Evolutionary conservation across 2,888 invertebrate genomes (phyloP).

Genomic region (Caenorhabditis sulstoni): DNA sequence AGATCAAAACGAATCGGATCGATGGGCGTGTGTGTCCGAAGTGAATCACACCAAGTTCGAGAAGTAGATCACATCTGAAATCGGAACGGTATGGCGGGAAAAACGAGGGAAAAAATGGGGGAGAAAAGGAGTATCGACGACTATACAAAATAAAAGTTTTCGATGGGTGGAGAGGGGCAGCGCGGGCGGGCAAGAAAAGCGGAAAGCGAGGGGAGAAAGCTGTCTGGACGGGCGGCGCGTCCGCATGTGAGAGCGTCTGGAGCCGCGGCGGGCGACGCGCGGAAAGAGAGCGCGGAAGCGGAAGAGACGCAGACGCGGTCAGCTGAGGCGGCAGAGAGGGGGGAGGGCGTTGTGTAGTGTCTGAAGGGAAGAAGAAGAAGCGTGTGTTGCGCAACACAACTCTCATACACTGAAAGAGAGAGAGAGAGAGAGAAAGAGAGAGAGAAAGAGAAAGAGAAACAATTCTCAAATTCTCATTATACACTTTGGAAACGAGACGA

Average conservation of each 20-base stretch:
- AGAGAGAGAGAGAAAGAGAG: background rate
- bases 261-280: background rate
- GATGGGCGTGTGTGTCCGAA: conserved; percentile 15
- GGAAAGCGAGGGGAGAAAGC: conserved; percentile 13
- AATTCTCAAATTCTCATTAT: conserved; percentile 15
- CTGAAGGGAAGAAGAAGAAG: background rate
- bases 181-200: no score
- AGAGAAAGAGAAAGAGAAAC: background rate
- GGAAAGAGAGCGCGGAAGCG: background rate
- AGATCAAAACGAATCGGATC: background rate
- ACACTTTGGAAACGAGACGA: conserved; percentile 25
- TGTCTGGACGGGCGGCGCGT: background rate
- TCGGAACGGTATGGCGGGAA: background rate
- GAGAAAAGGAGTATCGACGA: conserved; percentile 6
- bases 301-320: no score
- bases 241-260: conserved; percentile 28
- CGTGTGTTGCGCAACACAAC: conserved; percentile 10
- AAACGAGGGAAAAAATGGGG: background rate
- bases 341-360: conserved; percentile 7
- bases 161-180: background rate
- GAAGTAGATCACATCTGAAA: conserved; percentile 33
- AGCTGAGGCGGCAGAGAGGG: background rate
- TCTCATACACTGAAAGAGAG: background rate
- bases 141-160: conserved; percentile 52
- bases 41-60: conserved; percentile 40